These are phyloP conservation scores for Platerodrilus igneus DNA, from an alignment of 2,888 invertebrate species.

Conservation along the genomic window DNA sequence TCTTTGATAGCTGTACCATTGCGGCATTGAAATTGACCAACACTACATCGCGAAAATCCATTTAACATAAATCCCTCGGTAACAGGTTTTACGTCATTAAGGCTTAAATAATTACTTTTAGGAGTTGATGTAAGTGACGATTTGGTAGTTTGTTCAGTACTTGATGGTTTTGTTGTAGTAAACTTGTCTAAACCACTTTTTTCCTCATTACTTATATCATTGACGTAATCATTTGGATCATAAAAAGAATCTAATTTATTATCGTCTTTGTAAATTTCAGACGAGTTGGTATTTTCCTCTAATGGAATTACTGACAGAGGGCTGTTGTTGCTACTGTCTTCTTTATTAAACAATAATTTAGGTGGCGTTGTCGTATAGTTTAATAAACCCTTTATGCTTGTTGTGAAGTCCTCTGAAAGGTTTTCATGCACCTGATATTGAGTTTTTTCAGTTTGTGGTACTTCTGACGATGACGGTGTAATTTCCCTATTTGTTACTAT, in stretches of 20 bases:
- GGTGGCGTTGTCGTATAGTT: conserved; percentile 30
- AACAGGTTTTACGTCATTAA: conserved; percentile 37
- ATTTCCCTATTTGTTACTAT: too few species aligned
- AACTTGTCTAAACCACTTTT: conserved; percentile 36
- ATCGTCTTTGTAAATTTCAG: conserved; percentile 26
- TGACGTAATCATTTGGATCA: conserved; percentile 26
- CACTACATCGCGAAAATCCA: conserved; percentile 52
- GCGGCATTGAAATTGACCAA: conserved; percentile 56
- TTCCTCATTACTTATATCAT: conserved; percentile 37
- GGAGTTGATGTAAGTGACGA: conserved; percentile 20
- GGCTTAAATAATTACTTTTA: conserved; percentile 24
- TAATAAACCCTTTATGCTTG: conserved; percentile 40
- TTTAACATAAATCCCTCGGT: conserved; percentile 40
- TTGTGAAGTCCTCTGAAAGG: conserved; percentile 27
- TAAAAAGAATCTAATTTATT: conserved; percentile 29
- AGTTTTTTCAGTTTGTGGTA: conserved; percentile 16
- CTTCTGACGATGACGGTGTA: background rate
- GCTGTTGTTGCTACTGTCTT: conserved; percentile 16
- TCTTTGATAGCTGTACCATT: conserved; percentile 56
- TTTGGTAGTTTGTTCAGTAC: conserved; percentile 16
- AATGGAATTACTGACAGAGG: conserved; percentile 31
- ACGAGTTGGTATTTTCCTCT: conserved; percentile 22
- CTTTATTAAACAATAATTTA: conserved; percentile 17
- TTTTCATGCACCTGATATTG: conserved; percentile 39
- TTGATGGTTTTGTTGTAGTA: conserved; percentile 13